These are phyloP conservation scores for Glaucomys volans DNA, from an alignment of 2,113 vertebrate species.

Conservation along the genomic window DNA sequence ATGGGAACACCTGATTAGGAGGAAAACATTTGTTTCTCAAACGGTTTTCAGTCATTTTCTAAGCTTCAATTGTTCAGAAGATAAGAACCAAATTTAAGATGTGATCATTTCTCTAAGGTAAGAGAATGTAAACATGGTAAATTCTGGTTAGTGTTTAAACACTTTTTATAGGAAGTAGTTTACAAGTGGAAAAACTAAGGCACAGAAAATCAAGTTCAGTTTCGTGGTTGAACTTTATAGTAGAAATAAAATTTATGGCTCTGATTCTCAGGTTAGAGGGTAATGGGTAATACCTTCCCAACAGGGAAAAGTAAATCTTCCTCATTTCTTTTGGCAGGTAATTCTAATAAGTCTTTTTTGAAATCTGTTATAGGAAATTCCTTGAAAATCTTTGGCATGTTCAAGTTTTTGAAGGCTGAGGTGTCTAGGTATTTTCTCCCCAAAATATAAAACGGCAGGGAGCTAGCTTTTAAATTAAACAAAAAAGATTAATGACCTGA, in stretches of 20 bases:
- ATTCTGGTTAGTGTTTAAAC: constrained; percentile 35
- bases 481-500: constrained; percentile 75
- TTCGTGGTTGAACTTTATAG: constrained; percentile 38
- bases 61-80: not conserved
- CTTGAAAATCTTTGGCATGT: constrained; percentile 74
- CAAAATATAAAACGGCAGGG: constrained; percentile 51
- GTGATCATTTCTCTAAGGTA: constrained; percentile 5
- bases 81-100: constrained; percentile 13
- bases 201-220: constrained; percentile 58
- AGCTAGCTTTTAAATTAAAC: constrained; percentile 61
- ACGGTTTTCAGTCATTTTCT: constrained; percentile 10
- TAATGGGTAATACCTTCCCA: not conserved
- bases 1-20: constrained; percentile 34
- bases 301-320: not conserved
- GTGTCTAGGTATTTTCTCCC: not conserved
- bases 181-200: constrained; percentile 66
- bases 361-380: not conserved
- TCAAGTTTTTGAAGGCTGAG: constrained; percentile 26
- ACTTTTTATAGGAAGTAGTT: constrained; percentile 45
- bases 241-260: constrained; percentile 12
- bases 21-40: constrained; percentile 54
- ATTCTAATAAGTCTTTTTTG: constrained; percentile 26
- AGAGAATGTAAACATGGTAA: constrained; percentile 7
- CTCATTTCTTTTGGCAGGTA: not conserved
- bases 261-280: not conserved